Percentiles rank a stretch among this genome's conserved stretches.
phyloP scores from a whole-genome alignment of 2,797 vertebrate genomes.

The Coranthus polyacanthus region DNA sequence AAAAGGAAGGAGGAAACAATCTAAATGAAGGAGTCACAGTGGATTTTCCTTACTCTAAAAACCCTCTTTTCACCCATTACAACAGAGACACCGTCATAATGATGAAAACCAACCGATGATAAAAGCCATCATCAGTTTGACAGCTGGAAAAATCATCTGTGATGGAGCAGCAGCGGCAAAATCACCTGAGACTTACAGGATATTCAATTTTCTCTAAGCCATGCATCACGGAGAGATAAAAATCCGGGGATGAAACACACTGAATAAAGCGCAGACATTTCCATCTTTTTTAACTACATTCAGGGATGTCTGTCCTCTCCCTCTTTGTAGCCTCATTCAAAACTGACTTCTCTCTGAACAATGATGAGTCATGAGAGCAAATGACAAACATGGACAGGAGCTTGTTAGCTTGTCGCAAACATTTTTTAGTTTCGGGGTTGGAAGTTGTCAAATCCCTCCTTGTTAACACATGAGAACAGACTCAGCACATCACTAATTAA shows the following conservation, averaged over 20 bases:
- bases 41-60: constrained; percentile 18
- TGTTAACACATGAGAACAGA: constrained; percentile 59
- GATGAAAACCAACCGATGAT: constrained; percentile 26
- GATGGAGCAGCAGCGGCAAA: constrained; percentile 38
- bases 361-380: constrained; percentile 26
- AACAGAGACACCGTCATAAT: constrained; percentile 16
- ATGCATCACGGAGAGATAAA: constrained; percentile 33
- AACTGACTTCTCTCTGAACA: constrained; percentile 29
- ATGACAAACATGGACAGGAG: constrained; percentile 8
- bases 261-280: constrained; percentile 42
- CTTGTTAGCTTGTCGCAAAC: constrained; percentile 47
- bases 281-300: constrained; percentile 43
- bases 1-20: neutral
- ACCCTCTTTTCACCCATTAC: constrained; percentile 21
- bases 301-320: constrained; percentile 18
- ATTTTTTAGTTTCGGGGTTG: constrained; percentile 55
- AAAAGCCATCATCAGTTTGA: constrained; percentile 44
- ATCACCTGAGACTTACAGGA: constrained; percentile 46
- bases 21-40: constrained; percentile 2
- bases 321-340: constrained; percentile 27
- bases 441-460: constrained; percentile 58
- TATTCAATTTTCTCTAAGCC: constrained; percentile 42
- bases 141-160: constrained; percentile 37
- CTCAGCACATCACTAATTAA: constrained; percentile 58
- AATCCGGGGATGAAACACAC: constrained; percentile 42